Conservation (phyloP, 2,113 vertebrate species). For the Lampris incognitus region DNA sequence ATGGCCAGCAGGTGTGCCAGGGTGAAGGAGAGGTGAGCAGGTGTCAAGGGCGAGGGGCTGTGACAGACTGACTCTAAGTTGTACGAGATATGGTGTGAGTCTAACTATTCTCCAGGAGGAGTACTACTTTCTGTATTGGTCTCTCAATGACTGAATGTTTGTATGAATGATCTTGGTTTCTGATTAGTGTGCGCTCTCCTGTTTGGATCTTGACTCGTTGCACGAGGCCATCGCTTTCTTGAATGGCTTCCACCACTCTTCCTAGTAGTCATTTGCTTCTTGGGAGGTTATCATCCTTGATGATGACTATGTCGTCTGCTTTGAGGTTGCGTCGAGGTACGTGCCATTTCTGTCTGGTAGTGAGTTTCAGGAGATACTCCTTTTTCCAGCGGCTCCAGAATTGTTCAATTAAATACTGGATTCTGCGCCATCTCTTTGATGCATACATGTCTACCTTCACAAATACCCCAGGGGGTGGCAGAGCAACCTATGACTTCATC, state of each 20-base stretch:
- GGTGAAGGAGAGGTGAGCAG: too few relatives aligned
- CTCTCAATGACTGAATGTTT: too few relatives aligned
- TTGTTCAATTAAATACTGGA: constrained; percentile 32
- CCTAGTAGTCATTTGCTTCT: constrained; percentile 14
- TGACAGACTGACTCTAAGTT: too few relatives aligned
- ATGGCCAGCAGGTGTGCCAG: too few relatives aligned
- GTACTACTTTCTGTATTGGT: too few relatives aligned
- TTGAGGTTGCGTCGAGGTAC: constrained; percentile 4
- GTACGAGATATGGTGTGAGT: too few relatives aligned
- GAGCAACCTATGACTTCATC: constrained; percentile 30
- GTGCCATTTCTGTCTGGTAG: constrained; percentile 35
- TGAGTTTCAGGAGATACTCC: constrained; percentile 30
- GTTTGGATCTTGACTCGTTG: too few relatives aligned
- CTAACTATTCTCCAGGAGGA: too few relatives aligned
- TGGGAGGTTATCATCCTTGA: constrained; percentile 11
- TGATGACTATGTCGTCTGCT: constrained; percentile 8
- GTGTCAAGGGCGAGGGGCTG: too few relatives aligned
- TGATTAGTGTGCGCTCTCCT: too few relatives aligned
- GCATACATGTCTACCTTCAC: constrained; percentile 28
- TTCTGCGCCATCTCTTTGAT: not conserved
- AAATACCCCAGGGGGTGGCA: constrained; percentile 26
- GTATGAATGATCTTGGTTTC: too few relatives aligned
- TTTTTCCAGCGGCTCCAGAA: constrained; percentile 38
- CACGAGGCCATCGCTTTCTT: too few relatives aligned
- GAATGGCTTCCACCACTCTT: not conserved